phyloP scores from a whole-genome alignment of 2,113 vertebrate genomes.

The Hippotragus niger region DNA sequence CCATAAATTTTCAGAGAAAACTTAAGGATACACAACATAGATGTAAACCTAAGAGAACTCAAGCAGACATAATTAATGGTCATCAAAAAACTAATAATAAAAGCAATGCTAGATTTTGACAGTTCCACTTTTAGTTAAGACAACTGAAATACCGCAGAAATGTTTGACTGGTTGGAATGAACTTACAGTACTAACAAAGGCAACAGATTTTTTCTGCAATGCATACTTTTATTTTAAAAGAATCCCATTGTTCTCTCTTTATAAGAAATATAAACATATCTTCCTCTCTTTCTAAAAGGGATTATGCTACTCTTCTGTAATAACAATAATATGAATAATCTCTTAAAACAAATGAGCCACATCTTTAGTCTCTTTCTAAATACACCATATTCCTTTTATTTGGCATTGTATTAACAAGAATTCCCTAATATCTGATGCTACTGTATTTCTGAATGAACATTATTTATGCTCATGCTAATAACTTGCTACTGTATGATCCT shows the following conservation, averaged over 20 bases:
- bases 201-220: not conserved
- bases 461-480: slow-evolving; percentile 24
- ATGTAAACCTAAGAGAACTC: not conserved
- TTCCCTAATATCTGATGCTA: not conserved
- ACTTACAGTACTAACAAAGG: not conserved
- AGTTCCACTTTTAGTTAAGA: not conserved
- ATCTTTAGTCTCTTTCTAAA: slow-evolving; percentile 11
- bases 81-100: not conserved
- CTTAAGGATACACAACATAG: not conserved
- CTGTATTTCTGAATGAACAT: slow-evolving; percentile 21
- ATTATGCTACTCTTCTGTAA: not conserved
- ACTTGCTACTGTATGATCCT: not conserved
- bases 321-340: not conserved
- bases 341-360: not conserved
- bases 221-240: not conserved
- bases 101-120: not conserved
- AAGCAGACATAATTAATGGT: not conserved
- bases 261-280: not conserved
- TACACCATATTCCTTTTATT: not conserved
- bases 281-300: not conserved
- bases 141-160: not conserved
- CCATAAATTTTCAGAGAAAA: not conserved
- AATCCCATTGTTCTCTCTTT: not conserved
- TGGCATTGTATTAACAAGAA: slow-evolving; percentile 21
- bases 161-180: not conserved